Base-by-base conservation (phyloP, 2,888 invertebrate genomes). In the Pomacea canaliculata region DNA sequence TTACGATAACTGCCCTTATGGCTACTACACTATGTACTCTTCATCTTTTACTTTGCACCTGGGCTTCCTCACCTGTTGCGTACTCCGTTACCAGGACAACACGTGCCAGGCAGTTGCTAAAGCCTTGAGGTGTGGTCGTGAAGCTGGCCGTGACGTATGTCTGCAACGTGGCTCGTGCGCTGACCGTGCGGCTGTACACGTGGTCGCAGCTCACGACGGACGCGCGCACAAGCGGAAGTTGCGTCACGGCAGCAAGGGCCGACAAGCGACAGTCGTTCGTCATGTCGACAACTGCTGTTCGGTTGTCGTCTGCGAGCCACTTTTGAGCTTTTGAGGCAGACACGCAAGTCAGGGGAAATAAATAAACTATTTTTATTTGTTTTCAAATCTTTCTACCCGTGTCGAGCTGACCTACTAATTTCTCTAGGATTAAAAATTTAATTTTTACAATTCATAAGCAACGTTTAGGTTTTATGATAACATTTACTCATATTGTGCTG, bases 231-330 rank as follows among this genome's bases (percentile, higher is more conserved):
- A 74, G 62, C 16, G 74, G 68, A 4, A 74, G 46, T 18, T 27
- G 48, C 16, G 49, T 74, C 67, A 74, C 12, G 16, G 48, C 62
- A 18, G 74, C 60, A n/a, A 69, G 12, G 62, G 74, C 27, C 23
- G 74, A 37, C 18, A 69, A 19, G 3, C 69, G 69, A 27, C 74
- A 74, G 69, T 74, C 69, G 49, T 68, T 62, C 62, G 74, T 74
- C 69, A 69, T 59, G 37, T 74, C 74, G 1, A 74, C 63, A 9
- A 74, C 23, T 3, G 62, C 27, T 27, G 74, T 74, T n/a, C 49
- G n/a, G 48, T 74, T 74, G 62, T 74, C 69, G n/a, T 12, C 37
- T 4, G 9, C 46, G 10, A 74, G 49, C 74, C 74, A 74, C 2
- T 59, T 68, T 16, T 62, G 49, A 13, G 49, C 74, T 74, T 56